Evolutionary conservation across 1,140 invertebrate species (phyloP).

Genomic region (Schlechtendalia chinensis): DNA sequence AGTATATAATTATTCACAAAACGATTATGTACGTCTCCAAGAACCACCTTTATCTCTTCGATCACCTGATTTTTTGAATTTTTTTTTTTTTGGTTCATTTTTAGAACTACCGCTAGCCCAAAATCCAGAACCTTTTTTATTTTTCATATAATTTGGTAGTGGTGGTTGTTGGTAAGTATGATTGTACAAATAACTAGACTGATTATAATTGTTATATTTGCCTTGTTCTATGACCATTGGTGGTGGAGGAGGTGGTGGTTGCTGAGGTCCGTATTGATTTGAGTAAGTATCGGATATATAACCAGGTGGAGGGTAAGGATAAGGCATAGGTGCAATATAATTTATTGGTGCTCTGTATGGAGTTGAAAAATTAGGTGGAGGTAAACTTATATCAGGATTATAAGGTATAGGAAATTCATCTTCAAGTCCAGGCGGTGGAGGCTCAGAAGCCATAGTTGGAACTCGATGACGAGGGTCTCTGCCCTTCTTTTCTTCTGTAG

Average conservation of each 20-base stretch:
- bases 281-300: slow-evolving; percentile 32
- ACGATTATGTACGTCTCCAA: slow-evolving; percentile 41
- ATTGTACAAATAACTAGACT: slow-evolving; percentile 7
- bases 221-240: slow-evolving; percentile 22
- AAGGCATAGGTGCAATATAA: slow-evolving; percentile 49
- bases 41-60: slow-evolving; percentile 40
- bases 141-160: slow-evolving; percentile 32
- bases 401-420: slow-evolving; percentile 42
- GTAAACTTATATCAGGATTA: slow-evolving; percentile 23
- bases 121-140: slow-evolving; percentile 27
- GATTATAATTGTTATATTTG: slow-evolving; percentile 39
- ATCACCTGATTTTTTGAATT: slow-evolving; percentile 39
- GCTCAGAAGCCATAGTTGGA: slow-evolving; percentile 8
- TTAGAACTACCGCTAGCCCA: slow-evolving; percentile 23
- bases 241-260: slow-evolving; percentile 50
- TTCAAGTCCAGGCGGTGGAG: slow-evolving; percentile 47
- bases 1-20: slow-evolving; percentile 18
- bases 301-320: slow-evolving; percentile 44
- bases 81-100: slow-evolving; percentile 42
- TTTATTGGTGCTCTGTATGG: slow-evolving; percentile 45
- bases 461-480: slow-evolving; percentile 52
- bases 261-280: slow-evolving; percentile 44
- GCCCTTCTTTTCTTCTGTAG: slow-evolving; percentile 50
- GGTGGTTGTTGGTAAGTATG: neutral
- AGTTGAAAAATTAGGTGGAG: slow-evolving; percentile 37